Evolutionary conservation across 2,113 vertebrate species (phyloP).

Genomic region (Pachypanchax playfairii): DNA sequence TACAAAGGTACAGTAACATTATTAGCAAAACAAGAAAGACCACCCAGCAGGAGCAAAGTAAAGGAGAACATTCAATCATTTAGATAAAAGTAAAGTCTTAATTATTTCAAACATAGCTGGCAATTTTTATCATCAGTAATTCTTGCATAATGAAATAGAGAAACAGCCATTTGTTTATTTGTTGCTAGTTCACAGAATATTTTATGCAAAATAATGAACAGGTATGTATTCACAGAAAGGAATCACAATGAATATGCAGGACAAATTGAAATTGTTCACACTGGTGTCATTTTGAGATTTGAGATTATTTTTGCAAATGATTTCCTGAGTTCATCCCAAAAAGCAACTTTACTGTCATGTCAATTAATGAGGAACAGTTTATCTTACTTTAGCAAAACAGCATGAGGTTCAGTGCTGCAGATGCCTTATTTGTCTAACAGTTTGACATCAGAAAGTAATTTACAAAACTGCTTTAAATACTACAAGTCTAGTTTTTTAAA

Average conservation of each 20-base stretch:
- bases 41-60: not conserved
- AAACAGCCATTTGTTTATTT: not conserved
- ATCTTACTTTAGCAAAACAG: not conserved
- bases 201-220: no score
- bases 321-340: no score
- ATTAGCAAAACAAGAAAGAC: not conserved
- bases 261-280: no score
- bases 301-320: no score
- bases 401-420: not conserved
- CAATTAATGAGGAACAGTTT: not conserved
- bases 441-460: not conserved
- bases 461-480: not conserved
- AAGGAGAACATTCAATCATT: not conserved
- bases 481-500: no score
- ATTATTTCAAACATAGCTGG: not conserved
- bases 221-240: no score
- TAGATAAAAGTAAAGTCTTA: not conserved
- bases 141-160: not conserved
- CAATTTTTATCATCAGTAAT: not conserved
- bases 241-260: no score
- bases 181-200: not conserved
- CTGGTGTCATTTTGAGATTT: no score
- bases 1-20: not conserved
- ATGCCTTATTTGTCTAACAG: not conserved
- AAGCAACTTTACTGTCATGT: not conserved